Base-by-base conservation (phyloP, 1,140 invertebrate genomes). In the Sipha flava region DNA sequence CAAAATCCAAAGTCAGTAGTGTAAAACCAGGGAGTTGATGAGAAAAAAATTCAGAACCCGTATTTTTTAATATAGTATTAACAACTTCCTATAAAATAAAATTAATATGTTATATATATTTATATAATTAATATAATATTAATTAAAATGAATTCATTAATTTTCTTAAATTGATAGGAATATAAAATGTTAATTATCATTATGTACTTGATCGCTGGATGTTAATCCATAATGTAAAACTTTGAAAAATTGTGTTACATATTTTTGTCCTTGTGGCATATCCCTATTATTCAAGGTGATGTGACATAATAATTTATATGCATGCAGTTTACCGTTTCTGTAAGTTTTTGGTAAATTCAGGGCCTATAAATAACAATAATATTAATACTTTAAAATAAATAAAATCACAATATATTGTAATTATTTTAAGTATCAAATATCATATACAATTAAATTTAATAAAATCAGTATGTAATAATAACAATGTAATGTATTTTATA, bases 191-290 rank as follows among this genome's bases (percentile, higher is more conserved):
- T 80, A 29, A 29, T 73, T 21, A 34, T 81, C 70, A 57, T 59
- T 43, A 57, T 80, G 82, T 84, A 88, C 88, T 85, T 89, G 88
- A 84, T 90, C 89, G 70, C 84, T 84, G 54, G 86, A 86, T 62
- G 86, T 84, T 6, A 91, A 85, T 18, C 93, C 94, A 81, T 91
- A 89, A 86, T 98, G 96, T 47, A 98, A 85, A 2, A 92, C 90
- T 79, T 92, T 88, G 86, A 97, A 98, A 86, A 98, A 98, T 45
- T 96, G 89, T 3, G 93, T 89, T 57, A 98, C 85, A 85, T 97
- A 93, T 77, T 92, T 89, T 81, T 86, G 87, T 16, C 88, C 85
- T 37, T 90, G 84, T 81, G 89, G 81, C 85, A 87, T 26, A 85
- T 81, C 40, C 21, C 45, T 77, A 47, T 70, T 84, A 29, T 87